Evolutionary conservation across 2,888 invertebrate species (phyloP), one percentile per base, ranked within the genome.

Genomic region (Hydropsyche betteni): DNA sequence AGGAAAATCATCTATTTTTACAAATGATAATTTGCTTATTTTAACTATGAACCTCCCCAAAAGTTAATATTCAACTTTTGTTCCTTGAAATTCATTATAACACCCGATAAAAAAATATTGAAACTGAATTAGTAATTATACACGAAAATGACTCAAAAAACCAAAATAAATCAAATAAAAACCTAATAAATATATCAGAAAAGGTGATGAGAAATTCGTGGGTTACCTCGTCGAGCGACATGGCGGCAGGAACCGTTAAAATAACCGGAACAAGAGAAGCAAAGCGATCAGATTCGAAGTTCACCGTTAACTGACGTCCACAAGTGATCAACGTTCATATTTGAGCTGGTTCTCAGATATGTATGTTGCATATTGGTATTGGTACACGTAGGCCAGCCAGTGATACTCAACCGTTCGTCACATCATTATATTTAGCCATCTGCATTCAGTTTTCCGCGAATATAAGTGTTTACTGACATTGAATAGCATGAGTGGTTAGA

Each of bases 191-290:
- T 51, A 51, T 51, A 51, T 12, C 1, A 8, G 51, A 51, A 51
- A 51, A 8, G 8, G n/a, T 51, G 8, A 51, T n/a, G 51, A 51
- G 2, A 51, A 12, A 51, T 51, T 80, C 83, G 24, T 24, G 24
- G 24, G 24, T 86, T 82, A 88, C 88, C 83, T 85, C 86, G 78
- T 86, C 84, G 78, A 88, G 84, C 83, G 88, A 87, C 88, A 89
- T 88, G 80, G 77, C 16, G n/a, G 16, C 24, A 58, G 24, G 24
- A 58, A 58, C 58, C 58, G 14, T 58, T 58, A 58, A 58, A 8
- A 44, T 8, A 58, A 58, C 58, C 24, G 16, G 58, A 8, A 58
- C 24, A 44, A 6, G 44, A 64, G 64, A 10, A 36, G 12, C 12
- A 7, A 36, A 64, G 5, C 64, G 8, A 34, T 12, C 64, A 55